These are phyloP conservation scores for Sphaerophoria rueppellii DNA, from an alignment of 2,888 invertebrate genomes.

Conservation along the genomic window DNA sequence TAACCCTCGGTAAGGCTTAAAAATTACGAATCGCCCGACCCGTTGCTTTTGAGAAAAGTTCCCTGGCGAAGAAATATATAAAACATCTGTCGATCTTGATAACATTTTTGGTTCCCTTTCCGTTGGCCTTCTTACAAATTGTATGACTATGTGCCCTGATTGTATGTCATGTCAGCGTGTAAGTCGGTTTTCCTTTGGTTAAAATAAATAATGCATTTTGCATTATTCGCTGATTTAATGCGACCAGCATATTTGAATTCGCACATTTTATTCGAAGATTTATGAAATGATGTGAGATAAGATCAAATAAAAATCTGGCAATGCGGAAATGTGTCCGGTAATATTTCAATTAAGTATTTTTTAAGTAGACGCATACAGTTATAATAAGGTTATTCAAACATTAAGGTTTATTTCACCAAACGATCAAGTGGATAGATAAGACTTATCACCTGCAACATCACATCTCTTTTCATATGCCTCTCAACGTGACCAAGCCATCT, in stretches of 20 bases:
- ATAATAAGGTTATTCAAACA: no score
- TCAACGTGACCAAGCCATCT: no score
- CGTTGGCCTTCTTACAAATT: slow-evolving; percentile 47
- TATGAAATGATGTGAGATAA: no score
- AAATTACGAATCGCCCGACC: slow-evolving; percentile 35
- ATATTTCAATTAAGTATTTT: no score
- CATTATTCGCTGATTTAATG: slow-evolving; percentile 43
- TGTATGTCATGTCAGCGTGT: background rate
- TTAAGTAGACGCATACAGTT: no score
- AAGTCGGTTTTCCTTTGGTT: slow-evolving; percentile 39
- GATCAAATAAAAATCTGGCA: no score
- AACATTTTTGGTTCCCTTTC: slow-evolving; percentile 63
- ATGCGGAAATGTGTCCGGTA: no score
- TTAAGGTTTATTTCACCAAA: no score
- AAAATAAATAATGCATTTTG: slow-evolving; percentile 57
- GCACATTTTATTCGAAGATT: no score
- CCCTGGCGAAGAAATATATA: slow-evolving; percentile 45
- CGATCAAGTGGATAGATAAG: no score
- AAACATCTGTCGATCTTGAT: slow-evolving; percentile 70
- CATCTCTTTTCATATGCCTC: no score
- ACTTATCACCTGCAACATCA: no score
- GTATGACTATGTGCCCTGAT: background rate
- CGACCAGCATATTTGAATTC: slow-evolving; percentile 51
- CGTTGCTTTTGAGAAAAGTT: slow-evolving; percentile 36
- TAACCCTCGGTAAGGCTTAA: slow-evolving; percentile 52